Percentiles rank a stretch among this genome's conserved stretches.
These are phyloP conservation scores for Chaetorhynchus papuensis DNA, from an alignment of 2,113 vertebrate species.

Conservation along the genomic window DNA sequence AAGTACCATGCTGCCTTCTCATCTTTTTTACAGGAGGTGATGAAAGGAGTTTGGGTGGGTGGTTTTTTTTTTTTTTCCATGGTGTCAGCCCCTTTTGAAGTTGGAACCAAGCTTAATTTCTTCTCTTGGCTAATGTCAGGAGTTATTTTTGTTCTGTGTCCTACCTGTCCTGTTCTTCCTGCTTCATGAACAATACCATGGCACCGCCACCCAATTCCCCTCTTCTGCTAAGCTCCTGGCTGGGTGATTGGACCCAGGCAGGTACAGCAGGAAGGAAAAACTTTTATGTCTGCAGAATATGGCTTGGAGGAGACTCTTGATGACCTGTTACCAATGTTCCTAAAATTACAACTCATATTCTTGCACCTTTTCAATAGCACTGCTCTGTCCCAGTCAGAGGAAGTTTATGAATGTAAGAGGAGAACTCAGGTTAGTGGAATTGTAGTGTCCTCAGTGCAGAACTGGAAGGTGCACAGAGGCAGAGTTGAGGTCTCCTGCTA, in stretches of 20 bases:
- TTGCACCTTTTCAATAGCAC: background rate
- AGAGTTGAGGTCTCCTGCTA: background rate
- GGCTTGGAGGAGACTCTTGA: background rate
- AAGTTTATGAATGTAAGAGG: background rate
- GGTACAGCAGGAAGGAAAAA: background rate
- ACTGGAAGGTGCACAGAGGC: background rate
- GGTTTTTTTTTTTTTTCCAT: background rate
- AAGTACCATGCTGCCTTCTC: background rate
- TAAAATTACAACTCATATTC: background rate
- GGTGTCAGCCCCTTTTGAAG: background rate
- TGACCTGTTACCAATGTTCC: background rate
- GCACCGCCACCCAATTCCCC: fast-evolving
- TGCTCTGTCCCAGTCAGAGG: background rate
- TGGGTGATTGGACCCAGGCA: background rate
- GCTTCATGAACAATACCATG: background rate
- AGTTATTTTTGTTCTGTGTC: background rate
- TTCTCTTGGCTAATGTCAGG: background rate
- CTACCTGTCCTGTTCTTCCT: background rate
- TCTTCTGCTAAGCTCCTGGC: background rate
- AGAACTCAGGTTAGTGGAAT: background rate
- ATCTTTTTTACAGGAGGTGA: background rate
- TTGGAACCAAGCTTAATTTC: background rate
- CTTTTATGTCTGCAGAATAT: fast-evolving
- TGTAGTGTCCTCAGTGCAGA: background rate
- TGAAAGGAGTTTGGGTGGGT: background rate